A percentile compares a stretch with the other conserved stretches of the same genome.
Conservation (phyloP, 2,888 invertebrate species). For the Leucozona laternaria region DNA sequence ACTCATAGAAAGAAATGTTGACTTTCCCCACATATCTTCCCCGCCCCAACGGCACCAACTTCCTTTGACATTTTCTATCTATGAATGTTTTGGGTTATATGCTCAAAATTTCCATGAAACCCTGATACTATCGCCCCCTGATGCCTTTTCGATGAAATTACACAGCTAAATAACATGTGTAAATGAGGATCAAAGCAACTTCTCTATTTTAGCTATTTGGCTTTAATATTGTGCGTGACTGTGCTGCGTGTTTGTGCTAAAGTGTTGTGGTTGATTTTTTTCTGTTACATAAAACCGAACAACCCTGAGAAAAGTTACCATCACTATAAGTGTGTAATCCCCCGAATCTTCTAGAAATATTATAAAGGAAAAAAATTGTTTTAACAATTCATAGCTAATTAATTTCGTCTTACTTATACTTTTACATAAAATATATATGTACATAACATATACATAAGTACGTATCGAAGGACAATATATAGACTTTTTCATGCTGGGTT, state of each 20-base stretch:
- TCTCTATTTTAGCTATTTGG: constrained; percentile 14
- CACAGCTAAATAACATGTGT: constrained; percentile 32
- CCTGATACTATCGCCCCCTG: neutral
- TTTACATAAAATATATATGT: too few species aligned
- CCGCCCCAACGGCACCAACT: too few species aligned
- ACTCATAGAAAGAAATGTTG: neutral
- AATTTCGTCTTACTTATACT: constrained; percentile 2
- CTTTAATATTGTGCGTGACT: constrained; percentile 8
- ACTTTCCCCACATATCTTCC: neutral
- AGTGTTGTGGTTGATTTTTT: constrained; percentile 2
- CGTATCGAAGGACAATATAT: neutral
- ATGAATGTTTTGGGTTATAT: too few species aligned
- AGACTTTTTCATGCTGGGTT: neutral
- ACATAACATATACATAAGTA: too few species aligned
- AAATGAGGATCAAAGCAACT: constrained; percentile 26
- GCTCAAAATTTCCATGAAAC: too few species aligned
- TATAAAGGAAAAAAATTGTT: constrained; percentile 22
- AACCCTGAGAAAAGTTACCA: neutral
- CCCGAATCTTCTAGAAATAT: neutral
- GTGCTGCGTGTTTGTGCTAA: neutral
- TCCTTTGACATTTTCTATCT: neutral
- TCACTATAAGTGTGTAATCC: neutral
- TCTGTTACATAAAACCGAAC: neutral
- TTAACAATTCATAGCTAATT: constrained; percentile 54
- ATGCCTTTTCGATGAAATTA: neutral